Percentiles rank a stretch among this genome's conserved stretches.
Evolutionary conservation across 2,113 vertebrate genomes (phyloP).

Genomic region (Orthonyx spaldingii): DNA sequence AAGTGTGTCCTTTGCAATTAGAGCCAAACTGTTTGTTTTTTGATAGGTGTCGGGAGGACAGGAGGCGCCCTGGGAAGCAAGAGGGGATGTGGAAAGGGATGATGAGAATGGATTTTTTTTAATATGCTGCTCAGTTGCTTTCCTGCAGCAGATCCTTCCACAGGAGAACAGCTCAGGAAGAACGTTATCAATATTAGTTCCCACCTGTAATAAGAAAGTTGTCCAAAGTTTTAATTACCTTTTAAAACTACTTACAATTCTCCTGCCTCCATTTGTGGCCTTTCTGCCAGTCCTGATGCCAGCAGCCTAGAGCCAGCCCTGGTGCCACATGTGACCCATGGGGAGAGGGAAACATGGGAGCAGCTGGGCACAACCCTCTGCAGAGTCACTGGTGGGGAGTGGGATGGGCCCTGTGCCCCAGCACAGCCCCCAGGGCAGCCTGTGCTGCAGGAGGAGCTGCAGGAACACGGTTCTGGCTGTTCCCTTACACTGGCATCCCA

Average conservation of each 20-base stretch:
- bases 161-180: background rate
- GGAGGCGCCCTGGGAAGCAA: background rate
- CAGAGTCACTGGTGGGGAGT: background rate
- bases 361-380: background rate
- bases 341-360: background rate
- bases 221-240: background rate
- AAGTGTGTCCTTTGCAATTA: slow-evolving; percentile 59
- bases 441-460: background rate
- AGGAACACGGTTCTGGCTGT: accelerated
- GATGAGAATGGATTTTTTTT: background rate
- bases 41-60: background rate
- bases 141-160: background rate
- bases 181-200: background rate
- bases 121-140: background rate
- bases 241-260: background rate
- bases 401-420: background rate
- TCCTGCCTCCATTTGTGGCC: background rate
- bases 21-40: slow-evolving; percentile 48
- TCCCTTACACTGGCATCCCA: background rate
- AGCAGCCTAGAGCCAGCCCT: background rate
- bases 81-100: background rate
- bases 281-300: background rate
- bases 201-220: background rate
- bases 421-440: background rate
- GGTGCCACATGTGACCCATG: background rate